Base-by-base conservation (phyloP, 2,888 invertebrate species). In the Mactromeris polynyma region DNA sequence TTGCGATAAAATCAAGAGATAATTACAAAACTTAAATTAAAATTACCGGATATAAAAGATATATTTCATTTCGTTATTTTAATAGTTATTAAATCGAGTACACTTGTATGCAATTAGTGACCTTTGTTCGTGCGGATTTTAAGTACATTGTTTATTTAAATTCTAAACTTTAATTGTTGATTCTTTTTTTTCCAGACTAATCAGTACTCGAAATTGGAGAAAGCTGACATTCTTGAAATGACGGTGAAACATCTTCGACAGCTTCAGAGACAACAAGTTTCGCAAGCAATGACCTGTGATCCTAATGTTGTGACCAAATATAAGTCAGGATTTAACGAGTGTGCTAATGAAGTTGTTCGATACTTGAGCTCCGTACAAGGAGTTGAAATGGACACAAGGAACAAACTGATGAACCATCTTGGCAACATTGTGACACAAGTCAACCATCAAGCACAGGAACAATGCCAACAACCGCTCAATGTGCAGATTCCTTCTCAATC, bases 221-320 rank as follows among this genome's bases (percentile, higher is more conserved):
- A 96, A 82, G 96, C 96, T 0, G 96, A 96, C 89, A 96, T 96
- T 33, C 88, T 96, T 81, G 96, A 96, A 84, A 95, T 96, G 96
- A 96, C 96, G 9, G 96, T 96, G n/a, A 95, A 95, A 82, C 95
- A 96, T 86, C 91, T 96, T 31, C 93, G 95, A 40, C 91, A 93
- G 11, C 89, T 96, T 9, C 96, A 96, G 85, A 88, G 95, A 33
- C 95, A 95, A 80, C 96, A 95, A 42, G 91, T 95, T n/a, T 86
- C 87, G 0, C 90, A 93, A 31, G 90, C 93, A 0, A 92, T 93
- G 64, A 86, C 93, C 40, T 85, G 90, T 78, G 95, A 95, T 85
- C 93, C 95, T 0, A 92, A 92, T 9, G 94, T 95, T 11, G 91
- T 93, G 38, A 93, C 93, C 33, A 95, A 95, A 88, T 96, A 96